Evolutionary conservation across 2,113 vertebrate species (phyloP).

Genomic region (Capreolus pygargus): DNA sequence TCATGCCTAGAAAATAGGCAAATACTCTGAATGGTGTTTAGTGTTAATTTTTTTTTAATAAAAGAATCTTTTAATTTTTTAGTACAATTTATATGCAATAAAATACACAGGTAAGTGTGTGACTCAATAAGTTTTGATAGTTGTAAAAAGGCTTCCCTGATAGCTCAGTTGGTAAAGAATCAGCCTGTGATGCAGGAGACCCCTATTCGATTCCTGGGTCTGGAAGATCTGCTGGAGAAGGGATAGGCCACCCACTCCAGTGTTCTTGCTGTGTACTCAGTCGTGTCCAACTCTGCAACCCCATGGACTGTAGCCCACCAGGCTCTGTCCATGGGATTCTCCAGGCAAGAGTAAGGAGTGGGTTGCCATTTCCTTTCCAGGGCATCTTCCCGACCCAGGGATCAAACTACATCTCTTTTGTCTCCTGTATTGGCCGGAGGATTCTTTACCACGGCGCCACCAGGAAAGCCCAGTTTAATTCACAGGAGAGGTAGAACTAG

Average conservation of each 20-base stretch:
- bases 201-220: neutral
- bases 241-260: neutral
- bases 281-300: neutral
- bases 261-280: neutral
- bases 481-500: neutral
- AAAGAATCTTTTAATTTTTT: neutral
- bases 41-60: neutral
- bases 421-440: neutral
- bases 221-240: neutral
- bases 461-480: neutral
- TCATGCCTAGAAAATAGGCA: neutral
- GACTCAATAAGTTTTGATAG: neutral
- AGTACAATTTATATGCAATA: neutral
- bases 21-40: neutral
- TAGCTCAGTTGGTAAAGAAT: neutral
- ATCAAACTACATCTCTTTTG: rapidly evolving
- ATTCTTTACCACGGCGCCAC: neutral
- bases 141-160: neutral
- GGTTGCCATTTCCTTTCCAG: neutral
- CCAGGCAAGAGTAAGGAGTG: neutral
- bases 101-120: neutral
- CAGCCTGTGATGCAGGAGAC: neutral
- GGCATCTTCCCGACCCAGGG: neutral
- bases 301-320: neutral
- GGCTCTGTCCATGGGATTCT: neutral